These are phyloP conservation scores for Drosophila sucinea DNA, from an alignment of 1,140 invertebrate species.

Conservation along the genomic window DNA sequence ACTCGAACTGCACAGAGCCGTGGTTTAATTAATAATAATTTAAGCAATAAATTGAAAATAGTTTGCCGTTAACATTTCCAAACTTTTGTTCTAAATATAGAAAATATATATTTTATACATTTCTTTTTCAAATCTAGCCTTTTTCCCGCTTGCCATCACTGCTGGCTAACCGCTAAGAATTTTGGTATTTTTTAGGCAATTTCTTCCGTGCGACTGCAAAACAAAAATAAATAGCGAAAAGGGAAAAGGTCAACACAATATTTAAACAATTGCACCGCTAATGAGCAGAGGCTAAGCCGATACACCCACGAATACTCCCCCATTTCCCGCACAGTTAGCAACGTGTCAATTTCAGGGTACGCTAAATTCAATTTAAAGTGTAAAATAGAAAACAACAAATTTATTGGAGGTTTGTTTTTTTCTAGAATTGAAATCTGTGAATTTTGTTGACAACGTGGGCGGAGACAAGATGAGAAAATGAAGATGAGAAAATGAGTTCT, in stretches of 20 bases:
- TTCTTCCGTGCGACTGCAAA: not conserved
- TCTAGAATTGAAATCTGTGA: not conserved
- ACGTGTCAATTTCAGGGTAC: conserved; percentile 9
- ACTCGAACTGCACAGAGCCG: no score
- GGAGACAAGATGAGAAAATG: not conserved
- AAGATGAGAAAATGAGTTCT: conserved; percentile 1
- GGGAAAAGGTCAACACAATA: not conserved
- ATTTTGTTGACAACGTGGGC: conserved; percentile 1
- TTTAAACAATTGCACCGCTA: conserved; percentile 10
- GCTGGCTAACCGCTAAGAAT: not conserved
- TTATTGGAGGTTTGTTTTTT: not conserved
- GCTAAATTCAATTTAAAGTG: conserved; percentile 1
- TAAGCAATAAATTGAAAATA: not conserved
- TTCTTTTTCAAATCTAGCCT: not conserved
- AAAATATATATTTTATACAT: no score
- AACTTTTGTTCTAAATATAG: no score
- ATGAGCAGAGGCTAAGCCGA: not conserved
- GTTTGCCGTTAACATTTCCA: not conserved
- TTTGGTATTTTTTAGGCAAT: conserved; percentile 2
- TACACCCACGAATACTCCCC: not conserved
- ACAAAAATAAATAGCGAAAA: not conserved
- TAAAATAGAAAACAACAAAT: not conserved
- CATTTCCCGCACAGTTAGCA: not conserved
- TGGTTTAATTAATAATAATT: not conserved
- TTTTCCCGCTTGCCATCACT: not conserved